Conservation (phyloP, 2,888 invertebrate species). For the Brachypalpus laphriformis region DNA sequence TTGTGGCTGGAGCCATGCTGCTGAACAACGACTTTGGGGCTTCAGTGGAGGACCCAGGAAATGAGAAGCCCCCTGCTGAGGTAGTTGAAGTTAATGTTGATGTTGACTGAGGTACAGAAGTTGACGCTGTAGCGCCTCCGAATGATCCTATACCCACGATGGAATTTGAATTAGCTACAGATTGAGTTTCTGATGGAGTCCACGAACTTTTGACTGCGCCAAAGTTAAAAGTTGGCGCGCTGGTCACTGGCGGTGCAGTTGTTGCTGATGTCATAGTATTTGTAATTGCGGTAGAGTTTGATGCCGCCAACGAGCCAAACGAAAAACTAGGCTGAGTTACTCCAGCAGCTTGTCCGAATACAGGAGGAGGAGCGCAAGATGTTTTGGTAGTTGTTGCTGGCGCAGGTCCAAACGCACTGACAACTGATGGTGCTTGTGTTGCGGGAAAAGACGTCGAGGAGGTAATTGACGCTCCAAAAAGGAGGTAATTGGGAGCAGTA, state of each 20-base stretch:
- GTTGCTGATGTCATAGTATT: slow-evolving; percentile 7
- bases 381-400: slow-evolving; percentile 25
- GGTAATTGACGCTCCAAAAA: slow-evolving; percentile 27
- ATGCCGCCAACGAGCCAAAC: slow-evolving; percentile 40
- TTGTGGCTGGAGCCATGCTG: slow-evolving; percentile 7
- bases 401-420: slow-evolving; percentile 31
- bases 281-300: slow-evolving; percentile 17
- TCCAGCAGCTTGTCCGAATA: slow-evolving; percentile 29
- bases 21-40: slow-evolving; percentile 31
- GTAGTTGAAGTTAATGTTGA: slow-evolving; percentile 16
- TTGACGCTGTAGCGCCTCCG: not conserved
- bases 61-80: slow-evolving; percentile 54
- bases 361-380: not conserved
- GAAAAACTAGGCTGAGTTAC: slow-evolving; percentile 20
- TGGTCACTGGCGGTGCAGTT: not conserved
- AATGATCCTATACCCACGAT: not conserved
- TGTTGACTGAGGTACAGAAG: not conserved
- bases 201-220: slow-evolving; percentile 23
- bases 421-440: not conserved
- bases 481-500: slow-evolving; percentile 25
- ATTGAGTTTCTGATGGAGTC: not conserved
- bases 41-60: slow-evolving; percentile 17
- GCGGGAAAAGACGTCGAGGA: not conserved
- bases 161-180: not conserved
- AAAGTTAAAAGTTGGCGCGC: slow-evolving; percentile 43